Evolutionary conservation across 2,113 vertebrate genomes (phyloP).

Genomic region (Xerus inauris): DNA sequence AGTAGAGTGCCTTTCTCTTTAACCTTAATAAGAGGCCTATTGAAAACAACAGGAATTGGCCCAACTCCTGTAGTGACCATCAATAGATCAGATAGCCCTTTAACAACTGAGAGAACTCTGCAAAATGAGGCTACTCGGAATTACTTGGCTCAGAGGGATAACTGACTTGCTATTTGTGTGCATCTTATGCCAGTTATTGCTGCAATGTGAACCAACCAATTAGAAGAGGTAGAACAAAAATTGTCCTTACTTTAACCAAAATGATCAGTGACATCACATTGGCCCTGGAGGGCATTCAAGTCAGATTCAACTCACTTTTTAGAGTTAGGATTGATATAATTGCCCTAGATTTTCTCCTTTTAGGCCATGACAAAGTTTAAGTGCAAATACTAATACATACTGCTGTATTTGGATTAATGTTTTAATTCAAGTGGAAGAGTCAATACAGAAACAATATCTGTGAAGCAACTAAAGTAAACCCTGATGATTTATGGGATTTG

Average conservation of each 20-base stretch:
- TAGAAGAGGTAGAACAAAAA: background rate
- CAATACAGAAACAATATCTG: background rate
- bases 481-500: background rate
- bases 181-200: background rate
- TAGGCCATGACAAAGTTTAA: background rate
- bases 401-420: background rate
- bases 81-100: background rate
- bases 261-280: background rate
- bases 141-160: background rate
- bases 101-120: background rate
- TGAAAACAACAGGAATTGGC: background rate
- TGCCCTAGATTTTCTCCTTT: background rate
- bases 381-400: background rate
- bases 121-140: background rate
- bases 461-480: background rate
- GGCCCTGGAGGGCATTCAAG: background rate
- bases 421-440: constrained; percentile 13
- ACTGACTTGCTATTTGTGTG: background rate
- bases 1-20: background rate
- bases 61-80: background rate
- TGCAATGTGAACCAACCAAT: background rate
- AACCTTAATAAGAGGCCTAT: background rate
- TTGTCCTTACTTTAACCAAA: background rate
- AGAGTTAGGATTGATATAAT: constrained; percentile 4
- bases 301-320: background rate